phyloP scores from a whole-genome alignment of 2,888 invertebrate genomes.

The Bimastos eiseni region DNA sequence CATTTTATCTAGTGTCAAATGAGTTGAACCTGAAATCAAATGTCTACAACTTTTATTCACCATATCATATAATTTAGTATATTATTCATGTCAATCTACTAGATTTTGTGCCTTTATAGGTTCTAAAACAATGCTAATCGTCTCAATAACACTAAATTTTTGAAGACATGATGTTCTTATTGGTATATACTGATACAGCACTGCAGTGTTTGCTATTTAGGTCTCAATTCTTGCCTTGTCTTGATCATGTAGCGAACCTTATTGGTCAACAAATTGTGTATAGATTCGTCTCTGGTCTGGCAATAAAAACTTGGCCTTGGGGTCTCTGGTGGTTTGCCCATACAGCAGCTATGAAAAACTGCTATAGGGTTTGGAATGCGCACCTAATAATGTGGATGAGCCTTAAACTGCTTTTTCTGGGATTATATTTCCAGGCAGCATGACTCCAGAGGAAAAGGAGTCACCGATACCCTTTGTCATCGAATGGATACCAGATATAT shows the following conservation, averaged over 20 bases:
- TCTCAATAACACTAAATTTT: neutral
- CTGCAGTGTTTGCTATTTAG: no score
- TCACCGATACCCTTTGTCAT: conserved; percentile 71
- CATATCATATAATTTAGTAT: neutral
- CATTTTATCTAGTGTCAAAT: neutral
- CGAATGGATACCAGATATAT: conserved; percentile 77
- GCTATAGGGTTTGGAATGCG: no score
- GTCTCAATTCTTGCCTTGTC: no score
- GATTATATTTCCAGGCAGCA: conserved; percentile 62
- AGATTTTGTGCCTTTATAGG: neutral
- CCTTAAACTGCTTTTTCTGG: no score
- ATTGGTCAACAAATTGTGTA: no score
- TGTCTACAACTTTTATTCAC: neutral
- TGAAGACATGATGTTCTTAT: neutral
- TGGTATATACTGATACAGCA: no score
- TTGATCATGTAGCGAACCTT: no score
- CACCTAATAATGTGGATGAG: no score
- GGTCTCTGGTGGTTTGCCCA: no score
- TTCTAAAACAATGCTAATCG: neutral
- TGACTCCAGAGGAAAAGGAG: conserved; percentile 66
- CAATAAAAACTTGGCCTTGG: no score
- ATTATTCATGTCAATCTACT: neutral
- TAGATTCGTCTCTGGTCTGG: no score
- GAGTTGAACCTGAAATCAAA: neutral
- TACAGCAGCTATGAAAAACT: no score